phyloP scores from a whole-genome alignment of 2,888 invertebrate species.

The Erebia aethiops region DNA sequence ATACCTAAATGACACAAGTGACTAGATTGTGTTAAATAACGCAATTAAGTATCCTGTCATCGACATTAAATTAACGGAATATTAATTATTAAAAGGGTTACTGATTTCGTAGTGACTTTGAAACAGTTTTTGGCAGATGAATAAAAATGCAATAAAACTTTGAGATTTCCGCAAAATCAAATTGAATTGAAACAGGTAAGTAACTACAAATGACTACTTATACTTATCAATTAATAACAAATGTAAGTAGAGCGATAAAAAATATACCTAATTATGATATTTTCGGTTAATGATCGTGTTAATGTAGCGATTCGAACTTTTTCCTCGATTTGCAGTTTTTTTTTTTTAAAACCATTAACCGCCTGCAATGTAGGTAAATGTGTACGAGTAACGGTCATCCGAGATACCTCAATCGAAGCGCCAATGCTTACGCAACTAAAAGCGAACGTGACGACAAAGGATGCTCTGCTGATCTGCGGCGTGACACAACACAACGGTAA shows the following conservation, averaged over 20 bases:
- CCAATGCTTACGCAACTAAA: slow-evolving; percentile 44
- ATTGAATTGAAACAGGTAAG: slow-evolving; percentile 11
- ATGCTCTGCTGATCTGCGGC: slow-evolving; percentile 36
- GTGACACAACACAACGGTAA: slow-evolving; percentile 49
- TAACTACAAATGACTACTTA: not conserved
- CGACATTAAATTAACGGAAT: no score
- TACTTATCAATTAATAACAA: slow-evolving; percentile 4
- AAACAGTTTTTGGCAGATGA: not conserved
- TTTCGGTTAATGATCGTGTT: slow-evolving; percentile 19
- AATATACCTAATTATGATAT: slow-evolving; percentile 17
- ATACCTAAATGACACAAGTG: no score
- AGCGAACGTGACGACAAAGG: slow-evolving; percentile 46
- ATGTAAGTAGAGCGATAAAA: not conserved
- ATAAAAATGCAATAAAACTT: slow-evolving; percentile 27
- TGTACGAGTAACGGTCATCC: slow-evolving; percentile 18
- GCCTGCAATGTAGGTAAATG: not conserved
- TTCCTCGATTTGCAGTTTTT: slow-evolving; percentile 4
- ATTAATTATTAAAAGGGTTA: slow-evolving; percentile 16
- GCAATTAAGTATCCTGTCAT: no score
- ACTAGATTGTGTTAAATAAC: no score
- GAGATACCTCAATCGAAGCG: not conserved
- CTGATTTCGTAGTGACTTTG: not conserved
- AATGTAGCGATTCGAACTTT: not conserved
- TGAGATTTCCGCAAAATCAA: slow-evolving; percentile 1
- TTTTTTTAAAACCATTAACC: no score